Evolutionary conservation across 92 coral and sea anemone genomes (phyloP), one percentile per base, ranked within the genome.

Genomic region (Palythoa grandis): DNA sequence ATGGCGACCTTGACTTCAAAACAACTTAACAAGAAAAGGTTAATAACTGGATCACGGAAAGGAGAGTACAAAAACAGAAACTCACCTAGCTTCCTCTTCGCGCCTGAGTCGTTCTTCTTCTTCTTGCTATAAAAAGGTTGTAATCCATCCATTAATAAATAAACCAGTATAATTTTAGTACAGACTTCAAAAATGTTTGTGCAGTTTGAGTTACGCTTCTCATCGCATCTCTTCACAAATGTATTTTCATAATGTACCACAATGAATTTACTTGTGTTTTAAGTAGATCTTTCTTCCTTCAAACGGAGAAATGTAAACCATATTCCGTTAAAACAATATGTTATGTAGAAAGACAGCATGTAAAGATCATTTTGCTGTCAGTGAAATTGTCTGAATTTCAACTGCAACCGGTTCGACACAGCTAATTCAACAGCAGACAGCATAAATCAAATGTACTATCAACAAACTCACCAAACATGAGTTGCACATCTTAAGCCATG

Each of bases 1-100:
- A 8, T 43, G 50, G 50, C 50, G 50, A 43, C 9, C 50, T 43
- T 8, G 50, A 43, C 50, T 43, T 43, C 3, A 43, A 29, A 43
- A 8, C 50, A 43, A 43, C 50, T 43, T 29, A 29, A 1, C 35
- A 29, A 29, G 50, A 43, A 43, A 43, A 43, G 50, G 50, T 43
- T 40, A 40, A 40, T 40, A 40, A 7, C 47, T 40, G 20, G 20
- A 0, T 54, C 7, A 37, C 1, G 7, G 52, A 29, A 37, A 4
- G 8, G 52, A 47, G 60, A 4, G 22, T 47, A 39, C 57, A 66
- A 2, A 29, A 47, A 76, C 50, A 16, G 19, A 48, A 13, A 16
- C 89, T 48, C 86, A 96, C 98, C 98, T 94, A 11, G 94, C 98
- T 86, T 96, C 98, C 57, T 96, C 98, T 78, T 94, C 98, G 14